Evolutionary conservation across 2,113 vertebrate genomes (phyloP), one percentile per base, ranked within the genome.

Genomic region (Crotalus viridis): DNA sequence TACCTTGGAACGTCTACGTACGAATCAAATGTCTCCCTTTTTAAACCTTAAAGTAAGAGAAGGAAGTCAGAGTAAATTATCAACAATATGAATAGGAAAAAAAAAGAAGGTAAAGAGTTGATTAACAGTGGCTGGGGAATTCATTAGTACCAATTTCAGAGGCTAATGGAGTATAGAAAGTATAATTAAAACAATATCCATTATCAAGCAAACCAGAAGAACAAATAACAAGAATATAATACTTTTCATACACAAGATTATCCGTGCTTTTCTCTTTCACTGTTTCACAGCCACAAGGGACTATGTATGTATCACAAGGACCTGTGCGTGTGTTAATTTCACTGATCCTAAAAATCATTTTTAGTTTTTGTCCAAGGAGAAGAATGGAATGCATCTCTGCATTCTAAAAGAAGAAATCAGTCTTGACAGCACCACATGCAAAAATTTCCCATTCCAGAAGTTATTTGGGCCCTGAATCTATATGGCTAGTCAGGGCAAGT

Each of bases 141-240:
- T 51, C 28, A 22, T 89, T 46, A 93, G 69, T 90, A 91, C 43
- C 91, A 57, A 54, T 55, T 90, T 92, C 54, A 81, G 46, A 88
- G 39, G 24, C 57, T 89, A 87, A 92, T 56, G 64, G 22, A 93
- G 55, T 0, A 2, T 86, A 19, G 39, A 24, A 46, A 59, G 8
- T 13, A 5, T 55, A 6, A 21, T 54, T 22, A 89, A 55, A 88
- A 39, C 85, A n/a, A 69, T 89, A 57, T 88, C 33, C 8, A 33
- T 21, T 54, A 51, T 69, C 46, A 43, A 26, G 55, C 64, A 51
- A 87, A 13, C 6, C 33, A 90, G 81, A 86, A 90, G 81, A 86
- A 61, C 10, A 13, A 81, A 52, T 46, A 87, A 46, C 21, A 86
- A 22, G 33, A 43, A 81, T 81, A 19, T 81, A 81, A 81, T 81